Evolutionary conservation across 2,888 invertebrate genomes (phyloP).

Genomic region (Chrysomela aeneicollis): DNA sequence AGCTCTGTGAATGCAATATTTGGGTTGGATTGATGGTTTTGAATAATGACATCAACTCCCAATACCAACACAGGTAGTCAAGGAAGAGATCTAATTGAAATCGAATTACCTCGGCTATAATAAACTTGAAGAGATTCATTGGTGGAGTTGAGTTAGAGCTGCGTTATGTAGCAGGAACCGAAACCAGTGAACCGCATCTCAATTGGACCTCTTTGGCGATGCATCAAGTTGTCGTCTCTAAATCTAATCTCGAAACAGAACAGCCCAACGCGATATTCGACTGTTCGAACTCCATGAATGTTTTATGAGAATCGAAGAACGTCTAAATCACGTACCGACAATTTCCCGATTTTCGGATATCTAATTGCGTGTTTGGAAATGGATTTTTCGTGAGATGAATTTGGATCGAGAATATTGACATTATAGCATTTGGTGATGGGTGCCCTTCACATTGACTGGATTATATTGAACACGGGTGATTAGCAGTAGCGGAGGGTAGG

Average conservation of each 20-base stretch:
- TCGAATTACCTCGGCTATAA: too few relatives aligned
- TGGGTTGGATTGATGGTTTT: too few relatives aligned
- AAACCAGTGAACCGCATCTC: constrained; percentile 31
- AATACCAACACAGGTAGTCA: too few relatives aligned
- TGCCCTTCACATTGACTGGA: too few relatives aligned
- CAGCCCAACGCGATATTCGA: constrained; percentile 31
- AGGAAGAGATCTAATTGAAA: too few relatives aligned
- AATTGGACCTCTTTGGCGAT: constrained; percentile 33
- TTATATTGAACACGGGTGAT: too few relatives aligned
- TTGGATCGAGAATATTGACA: neutral
- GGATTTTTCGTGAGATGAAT: constrained; percentile 6
- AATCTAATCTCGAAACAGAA: constrained; percentile 44
- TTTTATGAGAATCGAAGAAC: constrained; percentile 43
- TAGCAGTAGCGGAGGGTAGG: too few relatives aligned
- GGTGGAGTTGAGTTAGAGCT: constrained; percentile 8
- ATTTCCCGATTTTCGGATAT: constrained; percentile 38
- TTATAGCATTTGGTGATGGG: neutral
- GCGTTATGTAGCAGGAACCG: constrained; percentile 24
- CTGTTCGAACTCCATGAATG: constrained; percentile 43
- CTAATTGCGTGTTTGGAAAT: constrained; percentile 35
- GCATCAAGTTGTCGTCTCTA: constrained; percentile 42
- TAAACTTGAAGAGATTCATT: too few relatives aligned
- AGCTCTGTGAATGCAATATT: too few relatives aligned
- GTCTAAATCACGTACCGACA: constrained; percentile 42
- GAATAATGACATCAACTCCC: too few relatives aligned